Evolutionary conservation across 2,113 vertebrate species (phyloP).

Genomic region (Hypanus sabinus): DNA sequence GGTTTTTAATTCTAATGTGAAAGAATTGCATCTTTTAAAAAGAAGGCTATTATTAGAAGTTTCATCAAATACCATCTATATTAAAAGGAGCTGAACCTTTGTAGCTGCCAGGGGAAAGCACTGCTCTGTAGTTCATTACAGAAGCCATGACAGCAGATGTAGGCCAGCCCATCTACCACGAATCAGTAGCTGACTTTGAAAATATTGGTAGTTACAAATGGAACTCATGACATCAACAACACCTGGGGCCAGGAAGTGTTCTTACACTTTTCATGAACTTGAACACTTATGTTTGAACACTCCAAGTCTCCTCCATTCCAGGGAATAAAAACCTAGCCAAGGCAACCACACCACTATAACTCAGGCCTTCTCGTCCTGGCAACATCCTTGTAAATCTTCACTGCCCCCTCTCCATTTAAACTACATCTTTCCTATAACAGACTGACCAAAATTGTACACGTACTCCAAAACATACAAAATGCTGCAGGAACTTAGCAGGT

Average conservation of each 20-base stretch:
- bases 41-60: not conserved
- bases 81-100: not conserved
- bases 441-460: no score
- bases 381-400: no score
- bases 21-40: not conserved
- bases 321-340: no score
- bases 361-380: no score
- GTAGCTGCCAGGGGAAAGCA: not conserved
- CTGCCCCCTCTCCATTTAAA: no score
- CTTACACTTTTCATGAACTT: no score
- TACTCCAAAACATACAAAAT: no score
- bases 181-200: constrained; percentile 23
- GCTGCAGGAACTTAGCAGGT: no score
- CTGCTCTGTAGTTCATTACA: not conserved
- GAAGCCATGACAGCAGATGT: not conserved
- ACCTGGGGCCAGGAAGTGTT: not conserved
- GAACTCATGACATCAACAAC: not conserved
- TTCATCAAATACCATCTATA: not conserved
- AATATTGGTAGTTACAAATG: not conserved
- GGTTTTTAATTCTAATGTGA: not conserved
- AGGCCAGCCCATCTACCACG: not conserved
- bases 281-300: no score
- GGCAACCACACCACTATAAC: no score
- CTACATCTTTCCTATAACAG: no score
- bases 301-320: no score